Evolutionary conservation across 2,797 vertebrate species (phyloP).

Genomic region (Lagorchestes hirsutus): DNA sequence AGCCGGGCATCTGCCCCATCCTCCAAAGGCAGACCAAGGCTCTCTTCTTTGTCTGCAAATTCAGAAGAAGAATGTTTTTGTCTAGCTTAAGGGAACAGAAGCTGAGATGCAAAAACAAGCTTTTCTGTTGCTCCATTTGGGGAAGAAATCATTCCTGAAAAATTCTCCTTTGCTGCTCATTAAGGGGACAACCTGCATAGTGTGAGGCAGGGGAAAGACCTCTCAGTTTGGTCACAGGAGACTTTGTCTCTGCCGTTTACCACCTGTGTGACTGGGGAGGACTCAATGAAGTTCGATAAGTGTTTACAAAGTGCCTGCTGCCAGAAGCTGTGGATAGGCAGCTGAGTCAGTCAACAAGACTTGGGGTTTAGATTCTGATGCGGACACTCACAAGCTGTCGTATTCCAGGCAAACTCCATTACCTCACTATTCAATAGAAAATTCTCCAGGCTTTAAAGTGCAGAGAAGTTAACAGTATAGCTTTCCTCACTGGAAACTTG

Average conservation of each 20-base stretch:
- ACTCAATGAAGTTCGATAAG: background rate
- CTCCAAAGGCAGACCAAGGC: background rate
- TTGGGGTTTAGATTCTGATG: background rate
- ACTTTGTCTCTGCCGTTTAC: background rate
- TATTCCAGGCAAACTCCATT: background rate
- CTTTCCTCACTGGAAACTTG: background rate
- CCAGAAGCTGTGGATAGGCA: background rate
- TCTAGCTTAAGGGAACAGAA: background rate
- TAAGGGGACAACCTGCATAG: background rate
- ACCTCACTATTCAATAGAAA: background rate
- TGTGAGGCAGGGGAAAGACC: background rate
- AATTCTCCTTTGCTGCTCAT: background rate
- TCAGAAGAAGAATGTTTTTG: background rate
- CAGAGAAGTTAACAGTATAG: background rate
- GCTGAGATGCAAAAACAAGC: background rate
- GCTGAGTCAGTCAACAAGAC: background rate
- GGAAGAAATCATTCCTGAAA: background rate
- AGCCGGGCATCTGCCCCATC: background rate
- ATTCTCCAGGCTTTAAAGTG: background rate
- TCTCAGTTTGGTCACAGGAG: background rate
- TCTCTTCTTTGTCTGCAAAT: background rate
- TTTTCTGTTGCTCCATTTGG: background rate
- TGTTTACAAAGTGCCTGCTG: background rate
- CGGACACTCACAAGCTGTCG: background rate
- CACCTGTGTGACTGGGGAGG: background rate